Conservation (phyloP, 2,797 vertebrate species). For the Lophius americanus region DNA sequence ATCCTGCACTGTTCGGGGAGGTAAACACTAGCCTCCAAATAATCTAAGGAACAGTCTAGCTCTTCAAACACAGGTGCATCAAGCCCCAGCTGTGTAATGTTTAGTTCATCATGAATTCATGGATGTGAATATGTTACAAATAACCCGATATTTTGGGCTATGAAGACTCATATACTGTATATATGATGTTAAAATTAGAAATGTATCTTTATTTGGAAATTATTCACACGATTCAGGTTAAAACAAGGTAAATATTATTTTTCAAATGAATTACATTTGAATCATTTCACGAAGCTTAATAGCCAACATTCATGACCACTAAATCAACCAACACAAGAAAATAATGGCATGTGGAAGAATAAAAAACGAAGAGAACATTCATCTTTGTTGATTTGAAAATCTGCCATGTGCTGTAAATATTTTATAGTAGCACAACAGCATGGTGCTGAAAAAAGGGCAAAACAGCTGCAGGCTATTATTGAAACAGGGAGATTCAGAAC, state of each 20-base stretch:
- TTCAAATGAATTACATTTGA: background rate
- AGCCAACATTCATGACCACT: too few species aligned
- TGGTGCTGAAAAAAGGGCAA: background rate
- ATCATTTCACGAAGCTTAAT: background rate
- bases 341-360: background rate
- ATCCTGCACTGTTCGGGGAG: too few species aligned
- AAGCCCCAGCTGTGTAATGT: too few species aligned
- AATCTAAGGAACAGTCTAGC: too few species aligned
- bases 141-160: too few species aligned
- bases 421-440: background rate
- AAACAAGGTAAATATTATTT: background rate
- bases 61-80: too few species aligned
- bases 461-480: background rate
- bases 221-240: background rate
- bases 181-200: too few species aligned
- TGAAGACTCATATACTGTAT: too few species aligned
- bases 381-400: slow-evolving; percentile 7
- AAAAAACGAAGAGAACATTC: background rate
- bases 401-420: background rate
- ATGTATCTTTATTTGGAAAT: background rate
- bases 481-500: slow-evolving; percentile 10
- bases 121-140: too few species aligned
- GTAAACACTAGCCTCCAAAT: too few species aligned
- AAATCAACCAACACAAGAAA: background rate
- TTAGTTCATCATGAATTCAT: too few species aligned